Evolutionary conservation across 2,888 invertebrate genomes (phyloP).

Genomic region (Endomychus coccineus): DNA sequence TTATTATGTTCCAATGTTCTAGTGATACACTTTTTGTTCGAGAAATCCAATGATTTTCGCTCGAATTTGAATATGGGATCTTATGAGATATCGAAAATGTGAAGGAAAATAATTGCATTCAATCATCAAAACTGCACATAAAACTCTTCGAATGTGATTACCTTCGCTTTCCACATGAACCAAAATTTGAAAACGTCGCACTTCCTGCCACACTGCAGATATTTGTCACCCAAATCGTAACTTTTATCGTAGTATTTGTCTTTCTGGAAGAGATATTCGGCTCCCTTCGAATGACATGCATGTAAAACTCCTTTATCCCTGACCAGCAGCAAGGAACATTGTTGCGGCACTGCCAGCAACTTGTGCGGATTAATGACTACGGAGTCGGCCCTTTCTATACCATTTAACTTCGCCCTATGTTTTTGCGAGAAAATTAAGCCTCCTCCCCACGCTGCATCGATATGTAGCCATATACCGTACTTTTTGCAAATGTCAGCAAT

Average conservation of each 20-base stretch:
- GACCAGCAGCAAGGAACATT: slow-evolving; percentile 48
- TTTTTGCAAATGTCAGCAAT: slow-evolving; percentile 48
- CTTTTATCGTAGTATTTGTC: slow-evolving; percentile 50
- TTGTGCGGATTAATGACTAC: slow-evolving; percentile 58
- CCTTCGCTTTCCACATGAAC: slow-evolving; percentile 65
- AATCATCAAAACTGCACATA: slow-evolving; percentile 6
- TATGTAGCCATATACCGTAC: slow-evolving; percentile 51
- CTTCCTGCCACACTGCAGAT: slow-evolving; percentile 62
- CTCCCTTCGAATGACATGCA: slow-evolving; percentile 45
- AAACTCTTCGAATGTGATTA: too few species aligned
- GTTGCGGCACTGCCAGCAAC: slow-evolving; percentile 52
- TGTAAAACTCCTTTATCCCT: slow-evolving; percentile 40
- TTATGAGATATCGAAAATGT: slow-evolving; percentile 1
- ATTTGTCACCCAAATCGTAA: slow-evolving; percentile 52
- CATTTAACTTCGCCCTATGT: slow-evolving; percentile 28
- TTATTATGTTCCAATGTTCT: too few species aligned
- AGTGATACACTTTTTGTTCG: too few species aligned
- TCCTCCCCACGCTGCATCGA: slow-evolving; percentile 56
- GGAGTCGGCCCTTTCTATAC: slow-evolving; percentile 46
- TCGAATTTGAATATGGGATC: too few species aligned
- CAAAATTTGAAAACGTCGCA: slow-evolving; percentile 65
- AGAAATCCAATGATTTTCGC: too few species aligned
- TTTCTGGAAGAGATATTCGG: slow-evolving; percentile 51
- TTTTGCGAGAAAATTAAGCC: slow-evolving; percentile 50
- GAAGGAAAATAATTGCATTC: neutral